phyloP scores from a whole-genome alignment of 2,888 invertebrate species.

The Rapana venosa region DNA sequence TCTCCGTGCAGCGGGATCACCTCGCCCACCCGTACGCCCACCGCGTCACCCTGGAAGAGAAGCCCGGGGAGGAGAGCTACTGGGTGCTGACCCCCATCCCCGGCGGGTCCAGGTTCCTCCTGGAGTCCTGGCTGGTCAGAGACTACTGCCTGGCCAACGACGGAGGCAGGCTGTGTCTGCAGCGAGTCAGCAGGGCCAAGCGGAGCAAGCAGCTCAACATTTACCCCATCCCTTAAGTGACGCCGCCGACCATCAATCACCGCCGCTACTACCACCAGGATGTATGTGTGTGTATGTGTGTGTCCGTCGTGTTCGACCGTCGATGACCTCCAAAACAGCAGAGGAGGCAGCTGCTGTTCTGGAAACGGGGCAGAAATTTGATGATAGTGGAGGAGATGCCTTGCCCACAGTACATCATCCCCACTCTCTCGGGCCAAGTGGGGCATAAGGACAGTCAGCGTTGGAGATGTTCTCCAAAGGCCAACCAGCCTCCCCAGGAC shows the following conservation, averaged over 20 bases:
- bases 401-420: too few species aligned
- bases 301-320: too few species aligned
- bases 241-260: too few species aligned
- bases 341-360: too few species aligned
- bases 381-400: too few species aligned
- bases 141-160: constrained; percentile 8
- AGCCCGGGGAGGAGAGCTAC: neutral
- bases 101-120: neutral
- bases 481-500: too few species aligned
- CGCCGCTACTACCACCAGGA: too few species aligned
- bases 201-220: neutral
- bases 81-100: neutral
- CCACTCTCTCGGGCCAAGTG: too few species aligned
- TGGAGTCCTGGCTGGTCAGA: neutral
- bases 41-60: neutral
- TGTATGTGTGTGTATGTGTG: neutral
- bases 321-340: too few species aligned
- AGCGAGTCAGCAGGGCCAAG: neutral
- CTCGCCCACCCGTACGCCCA: neutral
- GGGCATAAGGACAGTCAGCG: too few species aligned
- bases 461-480: too few species aligned
- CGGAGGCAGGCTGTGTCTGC: neutral
- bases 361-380: too few species aligned
- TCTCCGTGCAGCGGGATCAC: neutral
- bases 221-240: neutral